Base-by-base conservation (phyloP, 2,888 invertebrate species). In the Drosophila limbata region DNA sequence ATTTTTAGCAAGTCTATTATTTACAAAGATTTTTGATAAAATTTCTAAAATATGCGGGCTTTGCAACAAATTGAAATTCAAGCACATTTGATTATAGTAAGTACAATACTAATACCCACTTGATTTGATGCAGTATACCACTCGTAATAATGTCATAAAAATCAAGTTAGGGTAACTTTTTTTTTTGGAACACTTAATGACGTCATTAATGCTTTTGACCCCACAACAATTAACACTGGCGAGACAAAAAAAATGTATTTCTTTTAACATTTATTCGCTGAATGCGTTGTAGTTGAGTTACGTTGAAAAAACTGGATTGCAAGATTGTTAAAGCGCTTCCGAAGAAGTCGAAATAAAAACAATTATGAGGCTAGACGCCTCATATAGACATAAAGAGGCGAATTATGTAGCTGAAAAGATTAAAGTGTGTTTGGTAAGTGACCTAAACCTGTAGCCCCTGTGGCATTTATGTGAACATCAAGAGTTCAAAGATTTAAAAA, bases 171-270 rank as follows among this genome's bases (percentile, higher is more conserved):
- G 33, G 17, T 44, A 6, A 21, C 28, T 28, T 25, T 28, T 28
- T 47, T 35, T 25, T 13, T 28, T 55, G 13, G 28, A 42, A 3
- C 1, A 44, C 11, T 2, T 17, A 11, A 52, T 84, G 79, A 89
- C 88, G 82, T 87, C 72, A 81, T 44, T 52, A 56, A 62, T 75
- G 88, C 59, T 69, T 83, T 88, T 89, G 88, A 89, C 84, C 84
- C 80, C 77, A 68, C 73, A 67, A 71, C 70, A 85, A 83, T 88
- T 82, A 82, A 79, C 71, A 75, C 59, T 40, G 19, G 25, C 53
- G 61, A 51, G 55, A 64, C 31, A 60, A 56, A 52, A 55, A 69
- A 61, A 40, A 37, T 62, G 60, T 71, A 73, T 84, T 84, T 61
- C 72, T 60, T 47, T 69, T 15, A 28, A 60, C 69, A 77, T 70